A percentile compares a stretch with the other conserved stretches of the same genome.
phyloP scores from a whole-genome alignment of 2,113 vertebrate genomes.

The Phalacrocorax carbo region DNA sequence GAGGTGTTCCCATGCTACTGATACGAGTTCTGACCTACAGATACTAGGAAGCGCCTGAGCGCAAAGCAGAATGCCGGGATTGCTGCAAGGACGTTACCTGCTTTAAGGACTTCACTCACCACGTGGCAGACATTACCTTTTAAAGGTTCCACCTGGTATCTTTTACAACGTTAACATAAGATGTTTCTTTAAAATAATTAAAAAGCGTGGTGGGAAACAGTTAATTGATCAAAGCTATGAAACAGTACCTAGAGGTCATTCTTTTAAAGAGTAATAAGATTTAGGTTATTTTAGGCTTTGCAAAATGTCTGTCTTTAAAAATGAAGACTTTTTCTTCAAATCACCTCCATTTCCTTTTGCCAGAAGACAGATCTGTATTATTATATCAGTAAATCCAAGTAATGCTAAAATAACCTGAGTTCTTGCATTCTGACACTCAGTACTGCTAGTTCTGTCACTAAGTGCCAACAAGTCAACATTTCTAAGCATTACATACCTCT shows the following conservation, averaged over 20 bases:
- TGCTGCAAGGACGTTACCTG: fast-evolving
- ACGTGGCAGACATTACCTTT: neutral
- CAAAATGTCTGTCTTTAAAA: neutral
- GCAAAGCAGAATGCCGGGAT: neutral
- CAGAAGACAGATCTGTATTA: fast-evolving
- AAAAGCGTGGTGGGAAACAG: fast-evolving
- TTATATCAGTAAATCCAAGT: fast-evolving
- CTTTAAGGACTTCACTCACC: neutral
- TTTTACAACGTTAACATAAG: neutral
- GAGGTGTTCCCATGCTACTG: fast-evolving
- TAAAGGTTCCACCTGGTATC: neutral
- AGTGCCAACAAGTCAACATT: too few relatives aligned
- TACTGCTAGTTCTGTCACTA: fast-evolving
- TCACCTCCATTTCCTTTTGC: too few relatives aligned
- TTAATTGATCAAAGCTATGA: neutral
- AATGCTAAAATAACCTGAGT: fast-evolving
- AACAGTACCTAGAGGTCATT: too few relatives aligned
- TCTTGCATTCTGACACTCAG: neutral
- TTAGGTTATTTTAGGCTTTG: neutral
- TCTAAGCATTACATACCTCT: constrained; percentile 68
- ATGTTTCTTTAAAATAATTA: neutral
- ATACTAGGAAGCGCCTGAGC: fast-evolving
- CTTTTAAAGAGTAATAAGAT: neutral
- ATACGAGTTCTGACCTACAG: neutral
- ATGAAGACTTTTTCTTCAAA: neutral